Conservation (phyloP, 1,140 invertebrate species). For the Lordiphosa clarofinis region DNA sequence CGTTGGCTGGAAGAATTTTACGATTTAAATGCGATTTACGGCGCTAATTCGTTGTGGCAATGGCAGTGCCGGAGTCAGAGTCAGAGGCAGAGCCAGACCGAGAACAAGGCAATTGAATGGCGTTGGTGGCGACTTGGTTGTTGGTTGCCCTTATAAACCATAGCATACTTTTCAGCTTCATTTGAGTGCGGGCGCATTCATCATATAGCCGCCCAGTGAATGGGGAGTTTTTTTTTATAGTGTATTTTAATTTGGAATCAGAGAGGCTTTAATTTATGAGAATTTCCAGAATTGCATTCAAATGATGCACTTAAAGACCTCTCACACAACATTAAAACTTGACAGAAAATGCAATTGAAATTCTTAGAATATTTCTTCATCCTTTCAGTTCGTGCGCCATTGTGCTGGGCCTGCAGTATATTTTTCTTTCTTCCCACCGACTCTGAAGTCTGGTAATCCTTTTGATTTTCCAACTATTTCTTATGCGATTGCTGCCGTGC, state of each 20-base stretch:
- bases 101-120: constrained; percentile 50
- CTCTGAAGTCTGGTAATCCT: constrained; percentile 54
- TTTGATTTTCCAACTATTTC: constrained; percentile 76
- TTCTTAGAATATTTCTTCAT: constrained; percentile 32
- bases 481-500: constrained; percentile 72
- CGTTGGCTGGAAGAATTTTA: constrained; percentile 66
- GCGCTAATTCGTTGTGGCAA: constrained; percentile 73
- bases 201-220: constrained; percentile 53
- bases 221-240: constrained; percentile 52
- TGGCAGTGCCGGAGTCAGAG: constrained; percentile 12
- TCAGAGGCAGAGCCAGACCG: constrained; percentile 6
- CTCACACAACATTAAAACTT: too few relatives aligned
- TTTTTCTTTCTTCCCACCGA: neutral
- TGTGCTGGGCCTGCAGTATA: constrained; percentile 13
- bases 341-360: constrained; percentile 42
- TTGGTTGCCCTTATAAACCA: constrained; percentile 46
- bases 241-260: too few relatives aligned
- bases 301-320: constrained; percentile 34
- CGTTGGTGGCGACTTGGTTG: constrained; percentile 4
- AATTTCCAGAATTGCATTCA: too few relatives aligned
- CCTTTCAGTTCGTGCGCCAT: constrained; percentile 18
- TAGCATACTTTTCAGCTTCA: constrained; percentile 66
- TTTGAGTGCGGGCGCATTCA: constrained; percentile 67
- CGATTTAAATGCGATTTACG: constrained; percentile 78
- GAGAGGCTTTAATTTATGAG: too few relatives aligned